These are phyloP conservation scores for Ammospiza nelsoni DNA, from an alignment of 2,113 vertebrate species.

Conservation along the genomic window DNA sequence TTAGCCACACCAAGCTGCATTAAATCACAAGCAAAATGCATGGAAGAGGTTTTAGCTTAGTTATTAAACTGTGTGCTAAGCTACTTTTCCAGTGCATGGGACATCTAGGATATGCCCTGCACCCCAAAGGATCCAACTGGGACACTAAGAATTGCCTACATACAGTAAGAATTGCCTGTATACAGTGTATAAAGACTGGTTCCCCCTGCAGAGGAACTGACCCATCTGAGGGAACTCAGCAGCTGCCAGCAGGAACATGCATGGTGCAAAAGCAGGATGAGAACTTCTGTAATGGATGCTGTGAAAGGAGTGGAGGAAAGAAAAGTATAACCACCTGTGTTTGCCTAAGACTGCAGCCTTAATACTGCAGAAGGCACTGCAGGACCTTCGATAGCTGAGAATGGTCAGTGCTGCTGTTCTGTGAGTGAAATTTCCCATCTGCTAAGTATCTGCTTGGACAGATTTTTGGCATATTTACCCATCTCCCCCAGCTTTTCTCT, in stretches of 20 bases:
- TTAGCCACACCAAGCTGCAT: background rate
- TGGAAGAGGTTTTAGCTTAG: background rate
- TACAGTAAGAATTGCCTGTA: fast-evolving
- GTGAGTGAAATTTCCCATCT: background rate
- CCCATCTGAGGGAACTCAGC: background rate
- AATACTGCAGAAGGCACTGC: background rate
- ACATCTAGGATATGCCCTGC: background rate
- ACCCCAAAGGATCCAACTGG: background rate
- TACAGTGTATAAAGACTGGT: background rate
- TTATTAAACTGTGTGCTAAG: background rate
- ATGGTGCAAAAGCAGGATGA: background rate
- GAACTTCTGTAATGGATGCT: background rate
- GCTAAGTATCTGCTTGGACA: background rate
- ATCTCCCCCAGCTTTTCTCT: background rate
- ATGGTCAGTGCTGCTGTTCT: background rate
- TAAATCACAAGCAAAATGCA: background rate
- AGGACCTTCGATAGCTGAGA: background rate
- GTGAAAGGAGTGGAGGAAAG: background rate
- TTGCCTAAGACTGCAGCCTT: background rate
- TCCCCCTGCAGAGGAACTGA: background rate
- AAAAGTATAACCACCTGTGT: background rate
- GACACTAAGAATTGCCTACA: fast-evolving
- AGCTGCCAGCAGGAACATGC: background rate
- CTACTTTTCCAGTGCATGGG: background rate
- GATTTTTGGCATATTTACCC: background rate